These are phyloP conservation scores for Mylabris sibirica DNA, from an alignment of 2,888 invertebrate species.

Conservation along the genomic window DNA sequence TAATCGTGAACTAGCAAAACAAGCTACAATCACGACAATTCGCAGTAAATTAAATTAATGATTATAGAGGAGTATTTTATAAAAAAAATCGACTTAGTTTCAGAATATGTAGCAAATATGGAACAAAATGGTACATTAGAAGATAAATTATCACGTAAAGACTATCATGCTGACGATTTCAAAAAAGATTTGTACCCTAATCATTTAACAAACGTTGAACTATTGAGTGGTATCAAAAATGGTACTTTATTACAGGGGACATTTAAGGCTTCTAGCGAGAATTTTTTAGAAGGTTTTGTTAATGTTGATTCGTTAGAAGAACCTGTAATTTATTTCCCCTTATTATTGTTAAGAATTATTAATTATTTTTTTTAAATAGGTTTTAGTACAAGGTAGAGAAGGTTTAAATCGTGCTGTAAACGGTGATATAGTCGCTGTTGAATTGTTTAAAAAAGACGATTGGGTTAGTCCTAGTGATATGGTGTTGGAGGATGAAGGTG, in stretches of 20 bases:
- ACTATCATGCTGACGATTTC: constrained; percentile 67
- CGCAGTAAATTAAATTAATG: constrained; percentile 67
- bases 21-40: constrained; percentile 74
- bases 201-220: constrained; percentile 79
- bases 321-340: constrained; percentile 65
- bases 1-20: constrained; percentile 75
- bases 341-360: constrained; percentile 21
- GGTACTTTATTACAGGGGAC: constrained; percentile 82
- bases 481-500: constrained; percentile 78
- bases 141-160: constrained; percentile 82
- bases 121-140: constrained; percentile 70
- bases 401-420: constrained; percentile 93
- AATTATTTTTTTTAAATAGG: constrained; percentile 62
- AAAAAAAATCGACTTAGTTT: constrained; percentile 62
- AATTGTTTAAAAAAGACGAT: constrained; percentile 84
- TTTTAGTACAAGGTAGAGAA: constrained; percentile 84
- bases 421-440: constrained; percentile 91
- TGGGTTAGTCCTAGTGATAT: constrained; percentile 93
- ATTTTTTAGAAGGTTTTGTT: constrained; percentile 91
- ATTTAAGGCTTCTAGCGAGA: constrained; percentile 88
- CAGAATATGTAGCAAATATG: constrained; percentile 80
- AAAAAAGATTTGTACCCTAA: constrained; percentile 81
- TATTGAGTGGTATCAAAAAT: constrained; percentile 81
- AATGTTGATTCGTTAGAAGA: constrained; percentile 81
- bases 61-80: neutral